Percentiles rank a stretch among this genome's conserved stretches.
Evolutionary conservation across 2,888 invertebrate genomes (phyloP).

Genomic region (Magallana nippona): DNA sequence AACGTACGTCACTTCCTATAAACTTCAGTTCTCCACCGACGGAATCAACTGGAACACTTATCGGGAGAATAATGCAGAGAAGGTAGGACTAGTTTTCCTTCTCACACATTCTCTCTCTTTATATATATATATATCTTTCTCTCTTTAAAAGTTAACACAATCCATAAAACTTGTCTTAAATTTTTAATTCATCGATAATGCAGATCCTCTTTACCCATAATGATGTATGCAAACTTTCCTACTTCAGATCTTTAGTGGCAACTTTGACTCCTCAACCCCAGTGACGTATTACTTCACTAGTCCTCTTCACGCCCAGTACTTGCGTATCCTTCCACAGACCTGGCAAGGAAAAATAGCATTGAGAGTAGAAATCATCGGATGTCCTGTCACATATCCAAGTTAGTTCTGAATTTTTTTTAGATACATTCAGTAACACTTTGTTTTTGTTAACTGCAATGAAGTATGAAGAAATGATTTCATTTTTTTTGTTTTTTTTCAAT

Average conservation of each 20-base stretch:
- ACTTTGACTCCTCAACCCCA: slow-evolving; percentile 83
- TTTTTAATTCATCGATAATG: too few species aligned
- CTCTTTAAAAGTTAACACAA: not conserved
- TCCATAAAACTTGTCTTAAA: too few species aligned
- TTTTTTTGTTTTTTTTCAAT: not conserved
- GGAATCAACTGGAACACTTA: slow-evolving; percentile 84
- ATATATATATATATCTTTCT: not conserved
- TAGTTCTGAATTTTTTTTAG: slow-evolving; percentile 39
- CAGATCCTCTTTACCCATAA: too few species aligned
- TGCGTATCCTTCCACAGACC: slow-evolving; percentile 87
- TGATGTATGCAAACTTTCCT: too few species aligned
- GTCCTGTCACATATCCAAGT: slow-evolving; percentile 78
- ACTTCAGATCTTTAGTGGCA: slow-evolving; percentile 86
- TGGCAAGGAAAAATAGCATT: slow-evolving; percentile 89
- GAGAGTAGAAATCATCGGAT: slow-evolving; percentile 88
- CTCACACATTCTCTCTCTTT: not conserved
- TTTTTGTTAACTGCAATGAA: too few species aligned
- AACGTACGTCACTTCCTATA: slow-evolving; percentile 89
- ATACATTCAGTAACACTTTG: not conserved
- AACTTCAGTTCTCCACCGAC: slow-evolving; percentile 87
- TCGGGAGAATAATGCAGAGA: slow-evolving; percentile 82
- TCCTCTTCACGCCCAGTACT: slow-evolving; percentile 88
- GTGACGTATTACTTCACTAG: slow-evolving; percentile 85
- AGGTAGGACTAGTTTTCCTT: slow-evolving; percentile 68
- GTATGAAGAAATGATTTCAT: too few species aligned